Percentiles rank a stretch among this genome's conserved stretches.
Evolutionary conservation across 2,113 vertebrate genomes (phyloP).

Genomic region (Arothron firmamentum): DNA sequence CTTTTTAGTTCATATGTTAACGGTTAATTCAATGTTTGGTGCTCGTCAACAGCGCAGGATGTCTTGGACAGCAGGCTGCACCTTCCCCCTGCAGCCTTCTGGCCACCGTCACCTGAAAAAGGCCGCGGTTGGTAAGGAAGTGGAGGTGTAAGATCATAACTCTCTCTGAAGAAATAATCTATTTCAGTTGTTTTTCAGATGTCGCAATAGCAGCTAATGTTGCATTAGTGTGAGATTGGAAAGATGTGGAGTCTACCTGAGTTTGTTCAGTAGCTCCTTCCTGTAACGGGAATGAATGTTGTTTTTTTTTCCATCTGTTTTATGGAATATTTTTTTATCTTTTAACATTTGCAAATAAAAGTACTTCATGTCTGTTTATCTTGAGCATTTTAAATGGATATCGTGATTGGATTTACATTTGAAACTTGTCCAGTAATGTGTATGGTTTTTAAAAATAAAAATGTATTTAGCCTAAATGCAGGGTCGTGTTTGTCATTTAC

Average conservation of each 20-base stretch:
- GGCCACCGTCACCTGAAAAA: slow-evolving; percentile 28
- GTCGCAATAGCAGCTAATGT: slow-evolving; percentile 69
- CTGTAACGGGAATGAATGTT: slow-evolving; percentile 80
- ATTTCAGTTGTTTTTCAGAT: slow-evolving; percentile 68
- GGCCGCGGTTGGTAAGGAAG: slow-evolving; percentile 18
- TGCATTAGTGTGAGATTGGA: slow-evolving; percentile 50
- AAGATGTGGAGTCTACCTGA: slow-evolving; percentile 62
- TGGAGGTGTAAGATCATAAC: slow-evolving; percentile 45
- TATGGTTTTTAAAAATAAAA: slow-evolving; percentile 87
- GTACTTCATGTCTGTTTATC: slow-evolving; percentile 82
- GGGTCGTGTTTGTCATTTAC: slow-evolving; percentile 64
- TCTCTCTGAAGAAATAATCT: slow-evolving; percentile 50
- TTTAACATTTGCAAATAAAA: slow-evolving; percentile 83
- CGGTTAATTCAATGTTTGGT: slow-evolving; percentile 27
- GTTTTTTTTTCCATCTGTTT: slow-evolving; percentile 75
- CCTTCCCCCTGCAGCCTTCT: slow-evolving; percentile 52
- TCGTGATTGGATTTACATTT: slow-evolving; percentile 85
- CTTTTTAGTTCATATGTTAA: slow-evolving; percentile 55
- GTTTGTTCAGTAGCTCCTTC: slow-evolving; percentile 80
- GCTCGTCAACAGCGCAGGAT: slow-evolving; percentile 42
- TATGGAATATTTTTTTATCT: slow-evolving; percentile 78
- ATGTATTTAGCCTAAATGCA: slow-evolving; percentile 78
- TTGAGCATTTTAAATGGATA: slow-evolving; percentile 83
- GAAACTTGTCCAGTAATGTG: slow-evolving; percentile 83
- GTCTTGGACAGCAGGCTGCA: slow-evolving; percentile 55